Conservation (phyloP, 2,888 invertebrate genomes). For the Xanthia togata region DNA sequence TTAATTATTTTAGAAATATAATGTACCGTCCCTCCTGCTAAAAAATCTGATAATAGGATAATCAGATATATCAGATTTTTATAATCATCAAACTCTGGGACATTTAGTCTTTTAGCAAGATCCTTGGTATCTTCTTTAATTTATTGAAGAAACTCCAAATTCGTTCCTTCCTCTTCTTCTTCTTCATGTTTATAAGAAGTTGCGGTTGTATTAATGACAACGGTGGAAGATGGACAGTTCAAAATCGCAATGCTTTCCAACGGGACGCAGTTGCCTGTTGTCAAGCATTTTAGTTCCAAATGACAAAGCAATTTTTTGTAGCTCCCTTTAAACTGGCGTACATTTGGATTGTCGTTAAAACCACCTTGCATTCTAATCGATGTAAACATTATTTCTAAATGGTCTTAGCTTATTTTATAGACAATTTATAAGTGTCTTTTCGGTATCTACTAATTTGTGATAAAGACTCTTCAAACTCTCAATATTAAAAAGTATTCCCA, state of each 20-base stretch:
- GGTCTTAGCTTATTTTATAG: slow-evolving; percentile 4
- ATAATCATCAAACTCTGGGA: slow-evolving; percentile 4
- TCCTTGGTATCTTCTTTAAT: slow-evolving; percentile 3
- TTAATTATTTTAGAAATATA: too few relatives aligned
- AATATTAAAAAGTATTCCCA: slow-evolving; percentile 1
- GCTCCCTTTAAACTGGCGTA: slow-evolving; percentile 10
- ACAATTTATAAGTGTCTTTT: slow-evolving; percentile 3
- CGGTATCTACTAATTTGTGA: slow-evolving; percentile 3
- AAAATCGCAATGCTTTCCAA: slow-evolving; percentile 4
- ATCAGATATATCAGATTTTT: too few relatives aligned
- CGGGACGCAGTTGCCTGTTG: slow-evolving; percentile 4
- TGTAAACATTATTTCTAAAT: slow-evolving; percentile 3
- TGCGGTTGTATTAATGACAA: slow-evolving; percentile 2
- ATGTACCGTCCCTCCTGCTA: too few relatives aligned
- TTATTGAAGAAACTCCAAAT: slow-evolving; percentile 2
- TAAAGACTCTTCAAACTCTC: slow-evolving; percentile 7
- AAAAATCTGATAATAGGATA: too few relatives aligned
- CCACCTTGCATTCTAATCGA: too few relatives aligned
- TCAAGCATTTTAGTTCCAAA: slow-evolving; percentile 7
- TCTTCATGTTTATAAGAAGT: slow-evolving; percentile 11
- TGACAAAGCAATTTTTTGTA: slow-evolving; percentile 9
- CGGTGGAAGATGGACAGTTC: background rate
- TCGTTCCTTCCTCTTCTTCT: background rate
- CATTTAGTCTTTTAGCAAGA: slow-evolving; percentile 1
- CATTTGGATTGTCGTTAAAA: slow-evolving; percentile 4